phyloP scores from a whole-genome alignment of 2,888 invertebrate species.

The Beris morrisii region DNA sequence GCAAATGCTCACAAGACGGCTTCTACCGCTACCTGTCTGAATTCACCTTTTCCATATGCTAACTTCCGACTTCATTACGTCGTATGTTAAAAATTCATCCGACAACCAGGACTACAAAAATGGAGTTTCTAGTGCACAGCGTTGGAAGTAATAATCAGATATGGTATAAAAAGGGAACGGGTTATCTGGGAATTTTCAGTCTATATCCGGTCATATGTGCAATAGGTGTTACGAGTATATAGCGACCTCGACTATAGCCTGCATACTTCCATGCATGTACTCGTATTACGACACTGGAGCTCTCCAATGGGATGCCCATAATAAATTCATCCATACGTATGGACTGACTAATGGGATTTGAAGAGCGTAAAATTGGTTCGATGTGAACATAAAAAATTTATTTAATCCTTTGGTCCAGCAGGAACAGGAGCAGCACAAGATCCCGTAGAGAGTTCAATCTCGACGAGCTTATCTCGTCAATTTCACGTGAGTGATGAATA shows the following conservation, averaged over 20 bases:
- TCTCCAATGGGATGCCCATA: conserved; percentile 23
- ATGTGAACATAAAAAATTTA: conserved; percentile 58
- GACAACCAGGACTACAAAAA: conserved; percentile 16
- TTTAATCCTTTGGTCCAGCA: conserved; percentile 53
- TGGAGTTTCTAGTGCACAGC: conserved; percentile 1
- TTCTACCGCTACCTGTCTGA: no score
- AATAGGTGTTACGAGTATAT: background rate
- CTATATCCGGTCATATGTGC: conserved; percentile 5
- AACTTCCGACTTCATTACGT: conserved; percentile 21
- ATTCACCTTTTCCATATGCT: background rate
- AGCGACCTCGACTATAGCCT: background rate
- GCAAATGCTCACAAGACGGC: no score
- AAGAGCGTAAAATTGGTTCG: conserved; percentile 58
- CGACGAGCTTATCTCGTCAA: conserved; percentile 12
- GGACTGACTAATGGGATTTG: conserved; percentile 58
- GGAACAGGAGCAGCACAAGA: conserved; percentile 1
- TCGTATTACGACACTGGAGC: background rate
- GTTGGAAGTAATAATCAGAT: conserved; percentile 6
- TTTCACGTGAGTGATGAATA: conserved; percentile 23
- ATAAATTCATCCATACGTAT: conserved; percentile 43
- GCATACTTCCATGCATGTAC: background rate
- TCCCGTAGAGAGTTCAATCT: conserved; percentile 15
- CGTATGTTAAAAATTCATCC: conserved; percentile 16
- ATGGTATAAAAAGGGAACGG: conserved; percentile 8
- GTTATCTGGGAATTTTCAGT: conserved; percentile 11